Percentiles rank a stretch among this genome's conserved stretches.
These are phyloP conservation scores for Tyria jacobaeae DNA, from an alignment of 2,888 invertebrate genomes.

Conservation along the genomic window DNA sequence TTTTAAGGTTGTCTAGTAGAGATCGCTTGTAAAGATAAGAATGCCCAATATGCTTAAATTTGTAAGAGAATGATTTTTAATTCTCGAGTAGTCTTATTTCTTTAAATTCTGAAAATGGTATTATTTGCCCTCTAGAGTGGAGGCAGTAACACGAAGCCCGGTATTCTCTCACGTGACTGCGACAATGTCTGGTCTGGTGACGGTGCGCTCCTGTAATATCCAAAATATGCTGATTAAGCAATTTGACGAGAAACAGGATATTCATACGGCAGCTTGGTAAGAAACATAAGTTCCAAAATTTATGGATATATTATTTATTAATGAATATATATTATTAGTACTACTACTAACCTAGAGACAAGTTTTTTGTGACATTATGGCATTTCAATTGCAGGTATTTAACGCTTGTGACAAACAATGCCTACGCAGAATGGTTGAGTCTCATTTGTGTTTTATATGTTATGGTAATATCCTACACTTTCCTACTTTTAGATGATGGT, in stretches of 20 bases:
- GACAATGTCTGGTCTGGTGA: constrained; percentile 91
- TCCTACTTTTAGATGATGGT: constrained; percentile 87
- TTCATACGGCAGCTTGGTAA: constrained; percentile 88
- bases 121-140: constrained; percentile 63
- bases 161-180: constrained; percentile 94
- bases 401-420: constrained; percentile 86
- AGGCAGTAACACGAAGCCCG: constrained; percentile 90
- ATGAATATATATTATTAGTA: too few relatives aligned
- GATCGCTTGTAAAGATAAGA: too few relatives aligned
- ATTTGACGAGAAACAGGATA: constrained; percentile 89
- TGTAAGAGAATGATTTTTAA: too few relatives aligned
- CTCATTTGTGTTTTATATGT: constrained; percentile 88
- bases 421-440: constrained; percentile 89
- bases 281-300: too few relatives aligned
- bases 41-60: too few relatives aligned
- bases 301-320: too few relatives aligned
- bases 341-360: too few relatives aligned
- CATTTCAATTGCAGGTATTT: constrained; percentile 79
- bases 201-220: constrained; percentile 90
- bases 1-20: too few relatives aligned
- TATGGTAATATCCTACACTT: constrained; percentile 87
- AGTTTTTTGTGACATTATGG: too few relatives aligned
- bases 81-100: too few relatives aligned
- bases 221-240: constrained; percentile 87
- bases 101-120: neutral